These are phyloP conservation scores for Zingel zingel DNA, from an alignment of 2,113 vertebrate genomes.

Conservation along the genomic window DNA sequence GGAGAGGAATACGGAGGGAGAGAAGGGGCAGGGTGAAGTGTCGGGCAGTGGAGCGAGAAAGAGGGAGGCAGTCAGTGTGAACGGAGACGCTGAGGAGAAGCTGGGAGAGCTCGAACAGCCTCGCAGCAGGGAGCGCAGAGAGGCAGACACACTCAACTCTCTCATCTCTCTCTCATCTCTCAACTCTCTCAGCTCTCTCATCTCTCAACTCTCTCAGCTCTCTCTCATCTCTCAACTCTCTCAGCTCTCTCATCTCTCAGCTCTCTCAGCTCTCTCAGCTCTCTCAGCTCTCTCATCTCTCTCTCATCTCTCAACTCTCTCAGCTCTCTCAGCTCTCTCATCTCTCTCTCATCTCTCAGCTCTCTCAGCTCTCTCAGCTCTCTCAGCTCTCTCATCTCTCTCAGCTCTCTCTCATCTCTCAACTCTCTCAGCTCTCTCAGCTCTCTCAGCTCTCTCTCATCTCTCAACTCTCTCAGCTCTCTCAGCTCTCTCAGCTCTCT, in stretches of 20 bases:
- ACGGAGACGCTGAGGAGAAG: neutral
- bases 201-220: neutral
- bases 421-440: neutral
- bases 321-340: neutral
- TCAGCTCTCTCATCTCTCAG: no score
- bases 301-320: no score
- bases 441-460: no score
- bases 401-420: no score
- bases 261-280: no score
- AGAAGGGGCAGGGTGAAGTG: neutral
- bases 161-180: no score
- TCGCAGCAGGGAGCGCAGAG: constrained; percentile 14
- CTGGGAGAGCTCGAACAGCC: constrained; percentile 33
- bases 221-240: neutral
- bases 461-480: neutral
- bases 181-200: no score
- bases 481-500: no score
- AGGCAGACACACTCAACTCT: neutral
- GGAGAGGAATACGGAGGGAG: neutral
- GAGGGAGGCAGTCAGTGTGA: neutral
- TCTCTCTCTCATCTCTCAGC: no score
- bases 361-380: neutral
- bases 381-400: no score
- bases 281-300: neutral
- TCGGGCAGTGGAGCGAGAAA: constrained; percentile 3